Evolutionary conservation across 2,888 invertebrate species (phyloP).

Genomic region (Orthosia gracilis): DNA sequence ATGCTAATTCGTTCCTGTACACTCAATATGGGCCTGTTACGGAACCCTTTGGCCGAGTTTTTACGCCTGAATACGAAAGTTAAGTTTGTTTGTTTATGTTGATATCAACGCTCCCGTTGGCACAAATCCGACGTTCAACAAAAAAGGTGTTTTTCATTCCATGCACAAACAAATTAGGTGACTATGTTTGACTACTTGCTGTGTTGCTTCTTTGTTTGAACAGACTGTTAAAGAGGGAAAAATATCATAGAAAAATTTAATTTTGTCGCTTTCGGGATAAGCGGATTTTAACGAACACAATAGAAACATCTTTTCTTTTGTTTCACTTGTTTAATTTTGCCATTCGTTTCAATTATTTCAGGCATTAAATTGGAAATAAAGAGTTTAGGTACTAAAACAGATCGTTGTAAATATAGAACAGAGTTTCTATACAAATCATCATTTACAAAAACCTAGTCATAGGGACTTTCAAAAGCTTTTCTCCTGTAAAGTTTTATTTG

Average conservation of each 20-base stretch:
- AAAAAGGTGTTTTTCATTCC: slow-evolving; percentile 53
- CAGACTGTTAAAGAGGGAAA: slow-evolving; percentile 28
- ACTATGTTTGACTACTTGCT: slow-evolving; percentile 49
- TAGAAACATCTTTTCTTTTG: slow-evolving; percentile 38
- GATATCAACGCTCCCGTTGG: slow-evolving; percentile 65
- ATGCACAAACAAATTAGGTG: slow-evolving; percentile 55
- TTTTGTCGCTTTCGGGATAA: slow-evolving; percentile 38
- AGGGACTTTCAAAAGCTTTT: slow-evolving; percentile 13
- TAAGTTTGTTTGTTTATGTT: slow-evolving; percentile 83
- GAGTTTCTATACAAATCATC: neutral
- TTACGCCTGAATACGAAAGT: slow-evolving; percentile 79
- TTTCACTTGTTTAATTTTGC: slow-evolving; percentile 32
- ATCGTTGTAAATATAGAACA: slow-evolving; percentile 17
- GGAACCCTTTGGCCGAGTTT: slow-evolving; percentile 82
- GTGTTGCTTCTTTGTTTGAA: slow-evolving; percentile 45
- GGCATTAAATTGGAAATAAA: slow-evolving; percentile 36
- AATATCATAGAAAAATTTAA: slow-evolving; percentile 36
- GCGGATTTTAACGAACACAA: slow-evolving; percentile 40
- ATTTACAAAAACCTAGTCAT: neutral
- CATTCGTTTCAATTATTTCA: slow-evolving; percentile 32
- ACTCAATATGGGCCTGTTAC: slow-evolving; percentile 85
- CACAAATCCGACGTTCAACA: slow-evolving; percentile 51
- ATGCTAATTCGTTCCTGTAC: slow-evolving; percentile 88
- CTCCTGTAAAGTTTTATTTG: slow-evolving; percentile 3
- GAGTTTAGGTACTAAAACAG: slow-evolving; percentile 11